Base-by-base conservation (phyloP, 2,888 invertebrate species). In the Acleris laterana region DNA sequence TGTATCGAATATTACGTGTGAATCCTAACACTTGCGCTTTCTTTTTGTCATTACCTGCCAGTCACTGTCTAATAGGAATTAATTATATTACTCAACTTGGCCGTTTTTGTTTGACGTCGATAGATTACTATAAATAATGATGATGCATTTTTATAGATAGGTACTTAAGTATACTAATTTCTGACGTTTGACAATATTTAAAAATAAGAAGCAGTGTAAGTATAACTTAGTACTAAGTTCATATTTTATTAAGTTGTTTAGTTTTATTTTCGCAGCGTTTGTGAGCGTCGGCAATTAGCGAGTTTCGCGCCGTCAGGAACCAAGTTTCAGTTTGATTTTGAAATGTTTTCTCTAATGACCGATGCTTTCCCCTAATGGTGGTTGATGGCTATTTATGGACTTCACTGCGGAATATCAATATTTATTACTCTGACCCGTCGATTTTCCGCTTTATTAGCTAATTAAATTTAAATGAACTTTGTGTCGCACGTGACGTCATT, bases 281-380 rank as follows among this genome's bases (percentile, higher is more conserved):
- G 78, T 77, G 70, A 70, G 62, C 70, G 52, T 55, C 61, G 68
- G 71, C 77, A 78, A 78, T 79, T 78, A 77, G 72, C 64, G 81
- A 83, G 73, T 83, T 87, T 78, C 79, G 76, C 77, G 77, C 84
- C 82, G 84, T 84, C 83, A 82, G 83, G 77, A 74, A 70, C 74
- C 68, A 79, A 87, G 79, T 89, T 88, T 72, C 76, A 81, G 80
- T 90, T 90, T 88, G 84, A 86, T 89, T 87, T 89, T 85, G 80
- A 81, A 85, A 81, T 80, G 85, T 87, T 88, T 88, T 82, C 78
- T 82, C 84, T 91, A 90, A 91, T 89, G 89, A 89, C 86, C 84
- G 80, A 83, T 82, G 68, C 67, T 67, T 72, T 13, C 75, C 79
- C 77, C 77, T 86, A 88, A 87, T 86, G 85, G 78, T 72, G 71